A percentile compares a stretch with the other conserved stretches of the same genome.
These are phyloP conservation scores for Erythrolamprus reginae DNA, from an alignment of 2,113 vertebrate species.

Conservation along the genomic window DNA sequence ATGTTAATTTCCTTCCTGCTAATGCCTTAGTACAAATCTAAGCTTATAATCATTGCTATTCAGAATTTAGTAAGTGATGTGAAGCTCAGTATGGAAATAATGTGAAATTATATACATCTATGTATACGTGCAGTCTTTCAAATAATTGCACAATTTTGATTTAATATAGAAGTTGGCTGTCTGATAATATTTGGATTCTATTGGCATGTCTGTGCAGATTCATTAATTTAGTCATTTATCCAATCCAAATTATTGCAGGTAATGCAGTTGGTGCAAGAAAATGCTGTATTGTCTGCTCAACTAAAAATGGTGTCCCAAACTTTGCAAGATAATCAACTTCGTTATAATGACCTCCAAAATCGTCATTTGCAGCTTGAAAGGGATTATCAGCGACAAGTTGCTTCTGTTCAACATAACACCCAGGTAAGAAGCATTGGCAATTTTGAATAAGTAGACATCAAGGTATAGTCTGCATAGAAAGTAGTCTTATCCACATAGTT, in stretches of 20 bases:
- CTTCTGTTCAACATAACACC: constrained; percentile 44
- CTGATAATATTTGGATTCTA: neutral
- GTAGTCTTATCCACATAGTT: too few relatives aligned
- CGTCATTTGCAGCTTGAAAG: constrained; percentile 75
- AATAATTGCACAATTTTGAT: neutral
- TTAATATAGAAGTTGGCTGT: neutral
- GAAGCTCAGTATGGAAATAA: neutral
- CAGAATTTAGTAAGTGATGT: neutral
- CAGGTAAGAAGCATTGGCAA: constrained; percentile 42
- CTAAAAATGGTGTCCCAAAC: constrained; percentile 76
- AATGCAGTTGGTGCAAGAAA: constrained; percentile 77
- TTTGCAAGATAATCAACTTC: constrained; percentile 75
- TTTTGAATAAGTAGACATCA: neutral
- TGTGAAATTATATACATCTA: neutral
- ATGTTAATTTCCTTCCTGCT: neutral
- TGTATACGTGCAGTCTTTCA: neutral
- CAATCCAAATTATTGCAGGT: constrained; percentile 53
- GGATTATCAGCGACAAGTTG: constrained; percentile 62
- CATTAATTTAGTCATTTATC: neutral
- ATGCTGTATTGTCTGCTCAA: constrained; percentile 69
- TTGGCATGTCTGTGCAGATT: neutral
- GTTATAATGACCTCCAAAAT: constrained; percentile 69
- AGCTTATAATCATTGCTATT: neutral
- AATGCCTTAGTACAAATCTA: neutral
- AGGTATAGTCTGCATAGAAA: neutral